Percentiles rank a stretch among this genome's conserved stretches.
Evolutionary conservation across 2,888 invertebrate species (phyloP).

Genomic region (Nemotelus pantherinus): DNA sequence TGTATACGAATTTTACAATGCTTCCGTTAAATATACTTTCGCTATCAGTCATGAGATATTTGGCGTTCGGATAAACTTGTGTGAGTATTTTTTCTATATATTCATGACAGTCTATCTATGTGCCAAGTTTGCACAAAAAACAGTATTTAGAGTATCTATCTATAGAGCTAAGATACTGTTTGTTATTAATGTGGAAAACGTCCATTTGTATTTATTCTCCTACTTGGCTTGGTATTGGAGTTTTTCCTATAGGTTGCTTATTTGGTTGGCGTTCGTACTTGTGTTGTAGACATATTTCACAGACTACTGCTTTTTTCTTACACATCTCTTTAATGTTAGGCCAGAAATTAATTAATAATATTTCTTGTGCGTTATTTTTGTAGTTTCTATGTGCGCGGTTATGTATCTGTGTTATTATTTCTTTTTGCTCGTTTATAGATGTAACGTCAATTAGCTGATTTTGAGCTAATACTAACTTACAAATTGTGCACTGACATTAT

Average conservation of each 20-base stretch:
- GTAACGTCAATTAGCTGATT: background rate
- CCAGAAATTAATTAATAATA: background rate
- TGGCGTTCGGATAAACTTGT: constrained; percentile 1
- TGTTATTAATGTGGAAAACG: background rate
- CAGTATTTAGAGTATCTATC: constrained; percentile 19
- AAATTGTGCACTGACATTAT: background rate
- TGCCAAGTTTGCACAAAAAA: background rate
- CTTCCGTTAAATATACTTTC: background rate
- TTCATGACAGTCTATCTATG: background rate
- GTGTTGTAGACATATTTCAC: constrained; percentile 1
- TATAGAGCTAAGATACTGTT: background rate
- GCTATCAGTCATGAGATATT: background rate
- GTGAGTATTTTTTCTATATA: constrained; percentile 10
- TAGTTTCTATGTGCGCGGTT: constrained; percentile 7
- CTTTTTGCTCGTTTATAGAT: background rate
- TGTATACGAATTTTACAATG: background rate
- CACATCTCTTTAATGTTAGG: background rate
- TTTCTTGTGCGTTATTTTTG: constrained; percentile 7
- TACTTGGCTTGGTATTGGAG: constrained; percentile 1
- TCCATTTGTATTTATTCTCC: constrained; percentile 14
- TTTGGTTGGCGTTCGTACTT: constrained; percentile 6
- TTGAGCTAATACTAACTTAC: background rate
- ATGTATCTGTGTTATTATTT: constrained; percentile 4
- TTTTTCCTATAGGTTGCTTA: background rate
- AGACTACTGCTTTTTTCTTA: background rate